Percentiles rank a stretch among this genome's conserved stretches.
Evolutionary conservation across 2,113 vertebrate genomes (phyloP).

Genomic region (Phoxinus phoxinus): DNA sequence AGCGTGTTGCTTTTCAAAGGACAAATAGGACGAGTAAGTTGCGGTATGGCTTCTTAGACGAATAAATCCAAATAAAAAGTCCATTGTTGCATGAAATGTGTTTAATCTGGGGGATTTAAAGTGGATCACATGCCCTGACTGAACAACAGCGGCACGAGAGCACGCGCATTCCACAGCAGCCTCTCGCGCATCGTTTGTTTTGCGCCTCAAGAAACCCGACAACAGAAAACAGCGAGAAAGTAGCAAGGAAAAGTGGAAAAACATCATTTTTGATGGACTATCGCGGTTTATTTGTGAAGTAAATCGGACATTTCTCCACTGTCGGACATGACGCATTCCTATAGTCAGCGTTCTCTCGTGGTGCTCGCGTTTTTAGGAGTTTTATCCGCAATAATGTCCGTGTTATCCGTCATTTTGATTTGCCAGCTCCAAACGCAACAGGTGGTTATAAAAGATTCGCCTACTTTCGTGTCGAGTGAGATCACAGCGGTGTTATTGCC

Average conservation of each 20-base stretch:
- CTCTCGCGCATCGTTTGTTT: slow-evolving; percentile 22
- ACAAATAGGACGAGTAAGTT: background rate
- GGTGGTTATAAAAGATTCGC: slow-evolving; percentile 61
- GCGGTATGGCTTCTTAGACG: background rate
- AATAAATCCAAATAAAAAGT: slow-evolving; percentile 67
- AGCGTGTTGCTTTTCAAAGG: slow-evolving; percentile 12
- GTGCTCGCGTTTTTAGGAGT: slow-evolving; percentile 81
- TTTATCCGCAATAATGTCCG: slow-evolving; percentile 83
- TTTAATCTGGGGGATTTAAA: slow-evolving; percentile 74
- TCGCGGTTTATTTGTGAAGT: background rate
- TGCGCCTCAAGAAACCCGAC: background rate
- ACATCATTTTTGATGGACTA: background rate
- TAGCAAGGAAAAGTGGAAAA: background rate
- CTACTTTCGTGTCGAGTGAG: slow-evolving; percentile 60
- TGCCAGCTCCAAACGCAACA: slow-evolving; percentile 83
- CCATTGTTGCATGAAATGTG: slow-evolving; percentile 73
- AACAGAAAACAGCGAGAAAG: background rate
- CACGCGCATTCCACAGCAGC: slow-evolving; percentile 50
- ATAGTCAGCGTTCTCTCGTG: slow-evolving; percentile 80
- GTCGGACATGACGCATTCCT: slow-evolving; percentile 68
- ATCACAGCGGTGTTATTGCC: slow-evolving; percentile 76
- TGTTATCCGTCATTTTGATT: slow-evolving; percentile 84
- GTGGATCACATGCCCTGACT: slow-evolving; percentile 71
- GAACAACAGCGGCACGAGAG: slow-evolving; percentile 54
- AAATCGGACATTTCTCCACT: background rate